phyloP scores from a whole-genome alignment of 23 tunicate species.

The Halocynthia roretzi region DNA sequence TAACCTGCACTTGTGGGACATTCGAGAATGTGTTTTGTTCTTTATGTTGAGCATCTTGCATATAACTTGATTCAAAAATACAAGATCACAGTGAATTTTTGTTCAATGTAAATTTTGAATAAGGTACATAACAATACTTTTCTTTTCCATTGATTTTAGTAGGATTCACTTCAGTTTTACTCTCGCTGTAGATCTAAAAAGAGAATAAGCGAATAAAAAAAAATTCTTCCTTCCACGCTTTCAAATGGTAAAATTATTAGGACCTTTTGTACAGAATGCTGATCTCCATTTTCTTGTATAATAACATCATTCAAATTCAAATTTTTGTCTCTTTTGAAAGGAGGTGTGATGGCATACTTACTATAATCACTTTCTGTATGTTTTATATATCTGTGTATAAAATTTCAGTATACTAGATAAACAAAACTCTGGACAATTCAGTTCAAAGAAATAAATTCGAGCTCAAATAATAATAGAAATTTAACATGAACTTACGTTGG shows the following conservation, averaged over 20 bases:
- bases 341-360: conserved; percentile 14
- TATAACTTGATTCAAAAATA: not conserved
- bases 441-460: no score
- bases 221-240: no score
- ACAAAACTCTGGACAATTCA: no score
- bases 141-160: not conserved
- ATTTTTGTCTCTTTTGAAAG: not conserved
- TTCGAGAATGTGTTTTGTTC: not conserved
- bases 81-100: no score
- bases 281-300: no score
- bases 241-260: no score
- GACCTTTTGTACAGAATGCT: no score
- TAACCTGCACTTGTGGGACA: conserved; percentile 12
- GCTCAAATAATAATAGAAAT: no score
- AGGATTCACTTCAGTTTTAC: not conserved
- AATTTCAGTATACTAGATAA: no score
- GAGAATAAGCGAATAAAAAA: not conserved
- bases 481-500: conserved; percentile 39
- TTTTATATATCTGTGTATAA: not conserved
- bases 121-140: no score
- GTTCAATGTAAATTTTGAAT: no score
- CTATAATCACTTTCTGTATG: conserved; percentile 10
- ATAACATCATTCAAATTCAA: no score
- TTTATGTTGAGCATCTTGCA: not conserved
- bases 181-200: not conserved